These are phyloP conservation scores for Drosophila tristis DNA, from an alignment of 1,140 invertebrate species.

Conservation along the genomic window DNA sequence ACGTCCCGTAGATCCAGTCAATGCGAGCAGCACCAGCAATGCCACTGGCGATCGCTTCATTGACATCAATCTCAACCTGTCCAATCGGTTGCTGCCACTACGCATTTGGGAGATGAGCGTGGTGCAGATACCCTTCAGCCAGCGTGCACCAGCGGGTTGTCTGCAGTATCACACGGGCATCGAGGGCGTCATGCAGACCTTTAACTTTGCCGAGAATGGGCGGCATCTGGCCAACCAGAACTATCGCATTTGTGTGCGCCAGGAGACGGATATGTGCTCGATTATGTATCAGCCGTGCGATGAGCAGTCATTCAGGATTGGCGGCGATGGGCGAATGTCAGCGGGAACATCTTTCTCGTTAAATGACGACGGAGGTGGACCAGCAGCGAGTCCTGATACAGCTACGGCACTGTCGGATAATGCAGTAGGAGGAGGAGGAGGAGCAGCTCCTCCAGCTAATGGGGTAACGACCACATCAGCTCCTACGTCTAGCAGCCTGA, in stretches of 20 bases:
- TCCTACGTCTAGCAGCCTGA: conserved; percentile 28
- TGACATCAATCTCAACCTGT: conserved; percentile 76
- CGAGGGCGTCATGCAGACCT: conserved; percentile 87
- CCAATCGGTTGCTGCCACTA: conserved; percentile 86
- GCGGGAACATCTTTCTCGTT: neutral
- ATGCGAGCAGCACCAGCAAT: conserved; percentile 12
- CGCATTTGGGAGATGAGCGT: conserved; percentile 91
- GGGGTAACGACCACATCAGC: conserved; percentile 1
- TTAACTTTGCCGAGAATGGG: conserved; percentile 92
- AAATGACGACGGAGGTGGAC: neutral
- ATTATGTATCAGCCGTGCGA: conserved; percentile 91
- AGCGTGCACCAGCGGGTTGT: conserved; percentile 90
- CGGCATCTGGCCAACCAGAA: conserved; percentile 91
- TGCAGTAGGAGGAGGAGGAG: neutral
- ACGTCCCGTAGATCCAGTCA: conserved; percentile 43
- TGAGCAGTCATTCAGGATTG: conserved; percentile 90
- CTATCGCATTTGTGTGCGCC: conserved; percentile 90
- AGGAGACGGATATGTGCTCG: conserved; percentile 89
- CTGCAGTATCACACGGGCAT: conserved; percentile 88
- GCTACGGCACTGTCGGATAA: conserved; percentile 22
- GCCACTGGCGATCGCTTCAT: conserved; percentile 50
- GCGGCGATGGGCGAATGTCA: conserved; percentile 66
- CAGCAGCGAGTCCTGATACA: neutral
- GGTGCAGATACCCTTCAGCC: conserved; percentile 89
- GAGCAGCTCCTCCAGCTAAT: neutral